Conservation (phyloP, 2,888 invertebrate genomes). For the Nomada goodeniana region DNA sequence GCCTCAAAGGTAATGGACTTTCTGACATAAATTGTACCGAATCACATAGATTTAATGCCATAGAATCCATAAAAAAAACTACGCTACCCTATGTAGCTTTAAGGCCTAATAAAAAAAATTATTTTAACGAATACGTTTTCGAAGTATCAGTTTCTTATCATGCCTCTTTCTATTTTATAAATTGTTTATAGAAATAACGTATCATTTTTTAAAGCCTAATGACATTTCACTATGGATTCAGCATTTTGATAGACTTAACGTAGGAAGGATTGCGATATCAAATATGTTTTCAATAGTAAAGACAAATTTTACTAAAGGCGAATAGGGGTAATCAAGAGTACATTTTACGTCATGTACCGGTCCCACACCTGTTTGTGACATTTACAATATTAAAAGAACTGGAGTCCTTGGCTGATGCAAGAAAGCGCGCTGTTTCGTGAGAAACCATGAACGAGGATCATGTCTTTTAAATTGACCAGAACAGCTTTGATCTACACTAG, state of each 20-base stretch:
- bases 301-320: constrained; percentile 58
- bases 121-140: background rate
- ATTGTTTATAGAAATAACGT: too few relatives aligned
- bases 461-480: constrained; percentile 50
- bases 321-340: constrained; percentile 73
- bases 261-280: background rate
- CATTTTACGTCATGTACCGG: constrained; percentile 83
- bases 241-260: background rate
- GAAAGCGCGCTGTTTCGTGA: constrained; percentile 80
- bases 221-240: background rate
- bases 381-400: constrained; percentile 75
- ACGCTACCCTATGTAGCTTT: background rate
- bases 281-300: constrained; percentile 18
- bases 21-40: background rate
- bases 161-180: too few relatives aligned
- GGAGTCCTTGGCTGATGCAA: constrained; percentile 83
- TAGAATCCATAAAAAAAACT: background rate
- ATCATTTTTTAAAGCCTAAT: background rate
- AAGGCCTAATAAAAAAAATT: background rate
- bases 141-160: background rate
- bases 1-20: too few relatives aligned
- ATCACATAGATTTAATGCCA: background rate
- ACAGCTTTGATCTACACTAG: constrained; percentile 30
- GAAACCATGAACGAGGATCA: constrained; percentile 63
- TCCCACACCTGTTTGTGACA: constrained; percentile 79